phyloP scores from a whole-genome alignment of 2,888 invertebrate genomes.

The Pachliopta kotzebuea region DNA sequence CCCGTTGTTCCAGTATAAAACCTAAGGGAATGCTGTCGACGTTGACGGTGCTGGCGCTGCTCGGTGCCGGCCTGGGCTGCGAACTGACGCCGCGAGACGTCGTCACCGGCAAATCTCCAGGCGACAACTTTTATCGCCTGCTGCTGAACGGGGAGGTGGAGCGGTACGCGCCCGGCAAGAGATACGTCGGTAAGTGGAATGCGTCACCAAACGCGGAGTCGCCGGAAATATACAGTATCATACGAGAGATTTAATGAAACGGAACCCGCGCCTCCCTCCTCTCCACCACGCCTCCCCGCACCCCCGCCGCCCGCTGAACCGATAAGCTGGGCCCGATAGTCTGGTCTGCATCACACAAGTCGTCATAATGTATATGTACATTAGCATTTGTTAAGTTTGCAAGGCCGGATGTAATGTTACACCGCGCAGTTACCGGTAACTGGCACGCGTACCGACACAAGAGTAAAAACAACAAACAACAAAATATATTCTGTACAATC shows the following conservation, averaged over 20 bases:
- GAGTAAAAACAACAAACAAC: too few species aligned
- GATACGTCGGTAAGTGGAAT: slow-evolving; percentile 85
- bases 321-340: neutral
- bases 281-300: too few species aligned
- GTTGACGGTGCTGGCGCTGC: slow-evolving; percentile 35
- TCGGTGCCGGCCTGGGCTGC: slow-evolving; percentile 51
- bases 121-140: slow-evolving; percentile 93
- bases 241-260: too few species aligned
- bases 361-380: too few species aligned
- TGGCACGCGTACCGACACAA: too few species aligned
- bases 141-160: slow-evolving; percentile 89
- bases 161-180: slow-evolving; percentile 90
- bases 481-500: too few species aligned
- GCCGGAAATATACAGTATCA: too few species aligned
- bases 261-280: neutral
- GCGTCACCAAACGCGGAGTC: neutral
- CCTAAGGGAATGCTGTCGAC: slow-evolving; percentile 29
- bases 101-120: slow-evolving; percentile 80
- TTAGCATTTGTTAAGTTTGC: too few species aligned
- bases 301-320: neutral
- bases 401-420: too few species aligned
- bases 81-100: slow-evolving; percentile 58
- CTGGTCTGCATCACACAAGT: too few species aligned
- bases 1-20: slow-evolving; percentile 16
- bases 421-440: too few species aligned